Conservation (phyloP, 2,888 invertebrate genomes). For the Steromphala cineraria region DNA sequence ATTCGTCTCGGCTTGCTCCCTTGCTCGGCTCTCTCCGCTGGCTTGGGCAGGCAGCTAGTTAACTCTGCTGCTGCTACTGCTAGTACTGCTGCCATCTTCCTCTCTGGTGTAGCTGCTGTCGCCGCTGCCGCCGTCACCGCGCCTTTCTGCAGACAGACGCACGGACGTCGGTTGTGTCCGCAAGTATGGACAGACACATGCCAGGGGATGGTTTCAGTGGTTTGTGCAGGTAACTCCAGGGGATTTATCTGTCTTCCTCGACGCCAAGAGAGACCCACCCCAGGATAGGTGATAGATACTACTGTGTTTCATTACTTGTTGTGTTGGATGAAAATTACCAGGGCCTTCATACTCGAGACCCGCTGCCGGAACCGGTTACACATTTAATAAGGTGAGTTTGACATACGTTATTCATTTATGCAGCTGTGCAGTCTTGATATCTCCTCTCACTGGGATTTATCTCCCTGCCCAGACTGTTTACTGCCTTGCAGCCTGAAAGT, state of each 20-base stretch:
- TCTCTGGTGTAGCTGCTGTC: not conserved
- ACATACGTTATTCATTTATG: not conserved
- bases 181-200: not conserved
- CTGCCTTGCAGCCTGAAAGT: not conserved
- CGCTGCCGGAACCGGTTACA: not conserved
- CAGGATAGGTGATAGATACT: not conserved
- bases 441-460: not conserved
- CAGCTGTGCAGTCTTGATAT: not conserved
- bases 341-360: not conserved
- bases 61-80: not conserved
- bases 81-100: not conserved
- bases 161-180: not conserved
- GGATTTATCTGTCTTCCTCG: not conserved
- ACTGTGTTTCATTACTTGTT: not conserved
- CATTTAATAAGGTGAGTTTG: not conserved
- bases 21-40: not conserved
- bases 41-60: not conserved
- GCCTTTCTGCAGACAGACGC: not conserved
- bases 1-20: too few relatives aligned
- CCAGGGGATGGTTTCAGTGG: not conserved
- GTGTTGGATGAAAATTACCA: slow-evolving; percentile 3
- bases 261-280: not conserved
- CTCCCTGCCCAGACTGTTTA: not conserved
- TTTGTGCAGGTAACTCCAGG: not conserved
- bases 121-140: not conserved